These are phyloP conservation scores for Macrotus californicus DNA, from an alignment of 2,113 vertebrate species.

Conservation along the genomic window DNA sequence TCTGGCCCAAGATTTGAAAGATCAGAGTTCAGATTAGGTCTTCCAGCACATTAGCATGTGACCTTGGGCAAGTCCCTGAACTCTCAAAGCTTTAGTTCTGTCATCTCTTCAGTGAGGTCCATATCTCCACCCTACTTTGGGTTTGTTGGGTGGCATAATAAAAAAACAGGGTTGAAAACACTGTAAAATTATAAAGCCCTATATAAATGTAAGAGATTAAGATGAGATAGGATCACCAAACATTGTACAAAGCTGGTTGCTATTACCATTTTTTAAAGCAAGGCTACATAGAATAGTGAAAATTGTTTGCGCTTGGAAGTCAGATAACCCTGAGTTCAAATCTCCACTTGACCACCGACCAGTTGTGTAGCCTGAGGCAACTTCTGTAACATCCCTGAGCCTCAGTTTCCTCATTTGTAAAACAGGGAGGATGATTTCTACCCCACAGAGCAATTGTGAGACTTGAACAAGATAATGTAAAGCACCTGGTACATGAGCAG, in stretches of 20 bases:
- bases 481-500: not conserved
- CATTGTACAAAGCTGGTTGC: not conserved
- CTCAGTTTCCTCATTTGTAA: not conserved
- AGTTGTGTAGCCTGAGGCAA: not conserved
- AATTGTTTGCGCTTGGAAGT: not conserved
- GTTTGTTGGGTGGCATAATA: not conserved
- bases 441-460: not conserved
- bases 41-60: not conserved
- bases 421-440: not conserved
- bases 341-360: not conserved
- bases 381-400: not conserved
- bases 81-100: not conserved
- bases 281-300: not conserved
- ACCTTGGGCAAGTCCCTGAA: constrained; percentile 6
- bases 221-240: not conserved
- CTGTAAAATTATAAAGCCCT: not conserved
- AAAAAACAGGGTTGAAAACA: constrained; percentile 1
- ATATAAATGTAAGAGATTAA: not conserved
- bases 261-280: not conserved
- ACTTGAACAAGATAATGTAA: not conserved
- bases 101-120: not conserved
- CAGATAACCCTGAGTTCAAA: not conserved
- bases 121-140: not conserved
- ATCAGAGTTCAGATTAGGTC: not conserved
- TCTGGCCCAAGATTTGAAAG: not conserved